phyloP scores from a whole-genome alignment of 2,888 invertebrate genomes.

The Cerceris rybyensis region DNA sequence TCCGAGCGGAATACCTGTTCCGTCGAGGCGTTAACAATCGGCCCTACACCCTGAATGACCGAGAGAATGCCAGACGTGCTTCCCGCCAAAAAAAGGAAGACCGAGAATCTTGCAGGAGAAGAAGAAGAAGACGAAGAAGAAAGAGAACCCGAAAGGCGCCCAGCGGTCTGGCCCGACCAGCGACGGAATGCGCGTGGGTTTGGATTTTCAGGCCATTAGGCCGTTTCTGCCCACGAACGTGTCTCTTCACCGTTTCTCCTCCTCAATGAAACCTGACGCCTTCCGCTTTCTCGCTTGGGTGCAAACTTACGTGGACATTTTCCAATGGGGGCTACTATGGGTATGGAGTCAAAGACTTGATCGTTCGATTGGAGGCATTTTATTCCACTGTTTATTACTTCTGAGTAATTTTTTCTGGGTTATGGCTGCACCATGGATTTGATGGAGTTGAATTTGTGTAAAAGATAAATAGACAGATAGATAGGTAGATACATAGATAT shows the following conservation, averaged over 20 bases:
- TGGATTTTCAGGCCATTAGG: constrained; percentile 60
- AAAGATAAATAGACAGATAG: too few relatives aligned
- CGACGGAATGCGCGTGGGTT: constrained; percentile 61
- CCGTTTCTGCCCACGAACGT: constrained; percentile 32
- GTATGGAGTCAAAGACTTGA: too few relatives aligned
- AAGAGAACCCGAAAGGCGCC: constrained; percentile 58
- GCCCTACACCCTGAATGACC: constrained; percentile 25
- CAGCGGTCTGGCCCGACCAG: constrained; percentile 58
- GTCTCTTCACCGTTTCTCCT: constrained; percentile 8
- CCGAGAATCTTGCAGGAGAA: constrained; percentile 8
- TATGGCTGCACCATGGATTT: too few relatives aligned
- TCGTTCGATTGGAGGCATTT: too few relatives aligned
- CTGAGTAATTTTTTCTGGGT: too few relatives aligned
- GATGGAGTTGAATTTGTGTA: too few relatives aligned
- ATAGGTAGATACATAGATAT: too few relatives aligned
- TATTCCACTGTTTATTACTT: too few relatives aligned
- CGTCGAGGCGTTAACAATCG: constrained; percentile 44
- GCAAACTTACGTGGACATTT: constrained; percentile 26
- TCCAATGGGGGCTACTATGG: constrained; percentile 15
- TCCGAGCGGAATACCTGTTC: constrained; percentile 36
- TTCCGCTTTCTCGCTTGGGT: constrained; percentile 13
- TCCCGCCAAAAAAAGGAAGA: constrained; percentile 49
- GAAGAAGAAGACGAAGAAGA: constrained; percentile 16
- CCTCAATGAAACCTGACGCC: constrained; percentile 59
- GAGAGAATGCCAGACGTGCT: constrained; percentile 20